A percentile compares a stretch with the other conserved stretches of the same genome.
Evolutionary conservation across 1,140 invertebrate species (phyloP).

Genomic region (Drosophila leontia): DNA sequence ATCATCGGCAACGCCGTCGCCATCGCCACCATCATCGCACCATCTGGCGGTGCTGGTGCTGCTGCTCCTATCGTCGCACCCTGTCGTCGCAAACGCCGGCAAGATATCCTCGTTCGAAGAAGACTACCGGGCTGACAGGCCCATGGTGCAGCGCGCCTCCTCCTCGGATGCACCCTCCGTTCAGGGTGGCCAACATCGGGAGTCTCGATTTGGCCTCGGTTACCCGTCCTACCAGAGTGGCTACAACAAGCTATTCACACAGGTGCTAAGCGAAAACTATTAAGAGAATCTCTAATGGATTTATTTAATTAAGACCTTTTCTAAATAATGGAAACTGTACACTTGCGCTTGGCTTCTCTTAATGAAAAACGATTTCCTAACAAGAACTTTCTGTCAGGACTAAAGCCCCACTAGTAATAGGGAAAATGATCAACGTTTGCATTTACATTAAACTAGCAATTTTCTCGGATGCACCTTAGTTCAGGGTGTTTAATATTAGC

Average conservation of each 20-base stretch:
- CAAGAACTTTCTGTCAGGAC: background rate
- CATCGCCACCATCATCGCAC: constrained; percentile 24
- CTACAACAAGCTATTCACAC: constrained; percentile 95
- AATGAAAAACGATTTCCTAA: background rate
- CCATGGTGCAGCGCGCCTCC: constrained; percentile 85
- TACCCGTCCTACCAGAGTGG: constrained; percentile 92
- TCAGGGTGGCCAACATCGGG: constrained; percentile 83
- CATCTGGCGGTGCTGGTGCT: constrained; percentile 41
- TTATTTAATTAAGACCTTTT: background rate
- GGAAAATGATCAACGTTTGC: background rate
- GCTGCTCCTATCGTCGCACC: constrained; percentile 49
- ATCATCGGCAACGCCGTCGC: constrained; percentile 10
- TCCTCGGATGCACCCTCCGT: constrained; percentile 84
- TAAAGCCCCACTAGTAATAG: background rate
- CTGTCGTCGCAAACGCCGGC: constrained; percentile 68
- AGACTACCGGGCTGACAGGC: constrained; percentile 85
- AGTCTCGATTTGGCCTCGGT: constrained; percentile 86
- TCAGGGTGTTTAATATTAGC: background rate
- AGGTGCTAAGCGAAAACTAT: constrained; percentile 86
- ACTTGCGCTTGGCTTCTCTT: too few species aligned
- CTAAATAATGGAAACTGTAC: background rate
- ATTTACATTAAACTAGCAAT: background rate
- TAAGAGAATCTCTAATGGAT: background rate
- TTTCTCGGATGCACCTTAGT: too few species aligned
- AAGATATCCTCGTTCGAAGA: constrained; percentile 85